These are phyloP conservation scores for Pediacus dermestoides DNA, from an alignment of 2,888 invertebrate species.

Conservation along the genomic window DNA sequence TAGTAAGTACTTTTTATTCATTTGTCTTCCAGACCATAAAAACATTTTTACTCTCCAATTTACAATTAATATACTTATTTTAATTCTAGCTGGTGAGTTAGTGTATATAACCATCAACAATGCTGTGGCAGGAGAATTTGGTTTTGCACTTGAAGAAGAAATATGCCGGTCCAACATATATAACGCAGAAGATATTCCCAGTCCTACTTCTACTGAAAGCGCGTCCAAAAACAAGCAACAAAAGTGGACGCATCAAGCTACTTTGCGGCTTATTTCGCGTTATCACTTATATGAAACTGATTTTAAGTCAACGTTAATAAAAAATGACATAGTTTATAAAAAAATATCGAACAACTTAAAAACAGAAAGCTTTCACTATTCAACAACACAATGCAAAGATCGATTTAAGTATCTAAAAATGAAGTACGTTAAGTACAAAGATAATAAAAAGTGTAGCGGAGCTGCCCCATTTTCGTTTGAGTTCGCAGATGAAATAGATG, in stretches of 20 bases:
- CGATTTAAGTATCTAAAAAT: background rate
- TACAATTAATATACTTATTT: too few species aligned
- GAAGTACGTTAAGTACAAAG: background rate
- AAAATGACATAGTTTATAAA: constrained; percentile 2
- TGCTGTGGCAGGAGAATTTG: too few species aligned
- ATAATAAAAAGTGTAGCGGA: background rate
- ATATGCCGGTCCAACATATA: background rate
- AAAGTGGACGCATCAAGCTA: background rate
- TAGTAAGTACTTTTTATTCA: too few species aligned
- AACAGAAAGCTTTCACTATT: background rate
- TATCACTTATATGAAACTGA: background rate
- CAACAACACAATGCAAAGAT: constrained; percentile 1
- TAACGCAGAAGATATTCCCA: background rate
- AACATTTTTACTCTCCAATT: too few species aligned
- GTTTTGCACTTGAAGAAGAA: background rate
- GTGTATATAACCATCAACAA: too few species aligned
- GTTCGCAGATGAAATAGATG: background rate
- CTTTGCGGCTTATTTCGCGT: background rate
- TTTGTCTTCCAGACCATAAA: too few species aligned
- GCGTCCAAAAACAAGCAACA: background rate
- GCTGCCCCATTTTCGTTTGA: background rate
- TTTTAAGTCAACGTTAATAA: constrained; percentile 1
- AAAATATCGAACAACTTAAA: background rate
- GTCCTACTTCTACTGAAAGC: background rate
- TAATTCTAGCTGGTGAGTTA: too few species aligned